phyloP scores from a whole-genome alignment of 2,113 vertebrate genomes.

The Pedetes capensis region DNA sequence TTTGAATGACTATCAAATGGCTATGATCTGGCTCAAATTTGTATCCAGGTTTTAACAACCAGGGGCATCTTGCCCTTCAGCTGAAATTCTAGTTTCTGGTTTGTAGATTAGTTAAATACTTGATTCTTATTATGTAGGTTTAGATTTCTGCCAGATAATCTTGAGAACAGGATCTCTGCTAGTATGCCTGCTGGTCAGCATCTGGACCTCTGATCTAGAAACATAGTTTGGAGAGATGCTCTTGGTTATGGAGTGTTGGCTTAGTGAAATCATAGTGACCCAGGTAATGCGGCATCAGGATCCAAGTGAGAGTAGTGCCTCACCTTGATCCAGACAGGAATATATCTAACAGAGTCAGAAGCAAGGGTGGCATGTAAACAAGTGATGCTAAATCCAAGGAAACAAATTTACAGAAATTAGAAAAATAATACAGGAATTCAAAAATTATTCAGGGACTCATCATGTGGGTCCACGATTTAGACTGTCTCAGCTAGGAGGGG shows the following conservation, averaged over 20 bases:
- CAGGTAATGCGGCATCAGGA: neutral
- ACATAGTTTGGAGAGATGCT: neutral
- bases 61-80: neutral
- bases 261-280: neutral
- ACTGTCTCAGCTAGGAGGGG: neutral
- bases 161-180: neutral
- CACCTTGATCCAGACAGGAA: neutral
- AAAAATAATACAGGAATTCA: too few relatives aligned
- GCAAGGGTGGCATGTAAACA: neutral
- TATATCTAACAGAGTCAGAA: neutral
- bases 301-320: neutral
- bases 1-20: neutral
- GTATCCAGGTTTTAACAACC: neutral
- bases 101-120: neutral
- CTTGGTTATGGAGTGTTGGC: neutral
- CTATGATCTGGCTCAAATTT: neutral
- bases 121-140: neutral
- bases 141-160: neutral
- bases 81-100: neutral
- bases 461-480: neutral
- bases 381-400: neutral
- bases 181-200: neutral
- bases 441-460: neutral
- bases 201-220: neutral
- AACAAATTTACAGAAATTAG: neutral